Base-by-base conservation (phyloP, 2,797 vertebrate genomes). In the Coranthus polyacanthus region DNA sequence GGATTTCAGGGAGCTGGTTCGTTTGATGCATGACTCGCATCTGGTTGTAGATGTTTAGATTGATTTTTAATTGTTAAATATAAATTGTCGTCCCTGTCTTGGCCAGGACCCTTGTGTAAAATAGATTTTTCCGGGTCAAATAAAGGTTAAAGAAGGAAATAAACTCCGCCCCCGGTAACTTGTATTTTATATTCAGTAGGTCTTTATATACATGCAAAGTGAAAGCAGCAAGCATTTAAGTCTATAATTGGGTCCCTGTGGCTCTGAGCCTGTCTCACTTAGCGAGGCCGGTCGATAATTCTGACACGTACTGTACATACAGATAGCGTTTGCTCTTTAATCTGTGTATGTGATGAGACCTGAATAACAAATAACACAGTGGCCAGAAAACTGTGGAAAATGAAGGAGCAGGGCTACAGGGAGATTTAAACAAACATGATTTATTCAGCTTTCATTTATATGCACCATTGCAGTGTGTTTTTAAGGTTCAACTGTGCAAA, bases 181-280 rank as follows among this genome's bases (percentile, higher is more conserved):
- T 22, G 2, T 26, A 15, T 24, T 26, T 6, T n/a, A 6, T 11
- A 24, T 22, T 46, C 13, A 46, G 22, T 13, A n/a, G 4, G 12
- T 46, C 44, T 34, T 20, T 13, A 20, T 36, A 18, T 18, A n/a
- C 38, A 39, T 39, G 13, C 15, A 15, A 39, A n/a, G 38, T 15
- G 38, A 39, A 5, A 39, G 38, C 38, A 12, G n/a, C 36, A 13
- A 18, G 2, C 5, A 16, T 18, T 39, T 9, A 54, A 68, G 43
- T 46, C 22, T 59, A 12, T 80, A 78, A 72, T 70, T 63, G 56
- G 70, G 17, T 77, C 62, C 32, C 61, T 12, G 34, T 58, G 37
- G 67, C 12, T 43, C 56, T 8, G 18, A 55, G 21, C 9, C 13
- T 37, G 24, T 51, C 59, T 22, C 15, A 56, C 50, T 55, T 44